Conservation (phyloP, 2,113 vertebrate species). For the Ophthalmolycus amberensis region DNA sequence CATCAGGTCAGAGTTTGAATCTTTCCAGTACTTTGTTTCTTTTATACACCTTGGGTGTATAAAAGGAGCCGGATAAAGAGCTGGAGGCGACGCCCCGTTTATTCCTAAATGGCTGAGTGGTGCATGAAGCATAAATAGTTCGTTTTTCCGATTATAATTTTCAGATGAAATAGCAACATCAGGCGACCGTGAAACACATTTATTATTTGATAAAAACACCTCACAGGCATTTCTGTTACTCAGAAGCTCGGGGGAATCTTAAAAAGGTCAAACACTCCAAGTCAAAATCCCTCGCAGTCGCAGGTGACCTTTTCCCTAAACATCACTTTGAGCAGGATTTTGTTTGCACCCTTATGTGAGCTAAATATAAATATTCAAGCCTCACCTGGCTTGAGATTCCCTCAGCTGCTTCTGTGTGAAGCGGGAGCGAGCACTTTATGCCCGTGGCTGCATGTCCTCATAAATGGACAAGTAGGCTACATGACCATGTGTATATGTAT, state of each 20-base stretch:
- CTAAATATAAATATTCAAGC: neutral
- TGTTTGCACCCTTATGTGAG: conserved; percentile 3
- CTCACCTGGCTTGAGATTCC: conserved; percentile 27
- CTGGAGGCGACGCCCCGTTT: neutral
- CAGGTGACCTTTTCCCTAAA: neutral
- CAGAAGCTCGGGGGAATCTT: neutral
- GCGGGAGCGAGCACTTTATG: neutral
- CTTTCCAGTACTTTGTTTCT: neutral
- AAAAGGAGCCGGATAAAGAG: too few species aligned
- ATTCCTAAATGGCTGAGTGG: neutral
- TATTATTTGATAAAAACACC: neutral
- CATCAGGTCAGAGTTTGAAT: neutral
- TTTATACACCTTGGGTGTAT: neutral
- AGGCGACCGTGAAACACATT: neutral
- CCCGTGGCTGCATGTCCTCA: conserved; percentile 18
- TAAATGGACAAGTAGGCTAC: neutral
- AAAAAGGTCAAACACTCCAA: conserved; percentile 9
- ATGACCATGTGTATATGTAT: neutral
- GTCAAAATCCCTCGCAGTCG: conserved; percentile 17
- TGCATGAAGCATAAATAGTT: too few species aligned
- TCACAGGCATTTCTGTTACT: conserved; percentile 27
- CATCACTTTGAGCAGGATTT: neutral
- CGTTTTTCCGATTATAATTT: too few species aligned
- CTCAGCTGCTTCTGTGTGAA: neutral
- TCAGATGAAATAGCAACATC: neutral